Evolutionary conservation across 1,140 invertebrate genomes (phyloP), one percentile per base, ranked within the genome.

Genomic region (Listronotus bonariensis): DNA sequence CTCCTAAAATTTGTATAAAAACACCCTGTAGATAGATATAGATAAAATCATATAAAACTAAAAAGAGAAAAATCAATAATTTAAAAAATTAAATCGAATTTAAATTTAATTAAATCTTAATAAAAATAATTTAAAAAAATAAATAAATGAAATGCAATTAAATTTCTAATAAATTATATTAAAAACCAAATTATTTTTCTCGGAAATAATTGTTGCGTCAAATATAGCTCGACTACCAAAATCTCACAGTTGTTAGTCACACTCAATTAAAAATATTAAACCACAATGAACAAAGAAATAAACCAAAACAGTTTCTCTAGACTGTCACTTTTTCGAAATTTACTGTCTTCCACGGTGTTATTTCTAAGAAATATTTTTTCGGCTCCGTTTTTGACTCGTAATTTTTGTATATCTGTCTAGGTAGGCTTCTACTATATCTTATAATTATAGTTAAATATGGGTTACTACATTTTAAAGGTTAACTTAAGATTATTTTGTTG

Each of bases 371-470:
- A 12, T 26, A 18, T 48, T 53, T 38, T 20, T 51, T 52, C 38
- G 49, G 49, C 36, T 53, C 43, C 48, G 6, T 20, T 49, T 49
- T 26, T 31, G 20, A 41, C 36, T 53, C 20, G 38, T 60, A 51
- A 60, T 51, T 60, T 51, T 60, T 36, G 36, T 53, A 20, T 43
- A n/a, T 52, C 52, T 55, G 60, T 53, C 60, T 63, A 55, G 60
- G 51, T 63, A 55, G 60, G 51, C 43, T 53, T 52, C 52, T 26
- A 55, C 31, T 51, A 12, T 48, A 59, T 45, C 17, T 48, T 34
- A 63, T 63, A 63, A 63, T 63, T 63, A 63, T 14, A 31, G 14
- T 53, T 62, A 62, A 62, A 53, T 53, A 53, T 38, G 11, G 60
- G 60, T 63, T 63, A 48, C 51, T 32, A 14, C 36, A 26, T 57